Conservation (phyloP, 2,888 invertebrate genomes). For the Xestia sexstrigata region DNA sequence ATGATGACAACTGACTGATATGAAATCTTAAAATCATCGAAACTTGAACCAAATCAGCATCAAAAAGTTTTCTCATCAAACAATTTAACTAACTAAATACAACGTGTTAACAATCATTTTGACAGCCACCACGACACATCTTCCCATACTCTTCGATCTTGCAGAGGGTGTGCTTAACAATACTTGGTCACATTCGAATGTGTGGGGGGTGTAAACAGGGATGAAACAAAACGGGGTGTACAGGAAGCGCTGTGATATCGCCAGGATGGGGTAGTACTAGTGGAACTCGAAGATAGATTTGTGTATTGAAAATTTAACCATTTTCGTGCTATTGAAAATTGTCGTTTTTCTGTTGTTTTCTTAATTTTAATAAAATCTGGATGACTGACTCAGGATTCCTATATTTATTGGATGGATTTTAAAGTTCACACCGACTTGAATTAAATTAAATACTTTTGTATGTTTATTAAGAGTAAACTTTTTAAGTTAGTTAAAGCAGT, state of each 20-base stretch:
- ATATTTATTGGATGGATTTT: neutral
- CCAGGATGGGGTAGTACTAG: conserved; percentile 19
- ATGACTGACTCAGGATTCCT: neutral
- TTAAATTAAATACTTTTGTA: neutral
- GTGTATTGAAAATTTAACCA: neutral
- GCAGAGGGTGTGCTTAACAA: conserved; percentile 36
- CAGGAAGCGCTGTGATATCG: conserved; percentile 59
- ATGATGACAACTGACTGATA: neutral
- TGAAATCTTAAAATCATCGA: neutral
- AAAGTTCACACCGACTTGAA: neutral
- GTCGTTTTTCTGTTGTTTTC: neutral
- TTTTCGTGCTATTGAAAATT: neutral
- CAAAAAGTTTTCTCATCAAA: conserved; percentile 32
- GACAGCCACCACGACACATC: conserved; percentile 13
- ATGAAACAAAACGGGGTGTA: conserved; percentile 60
- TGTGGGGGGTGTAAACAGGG: conserved; percentile 29
- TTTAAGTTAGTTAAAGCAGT: neutral
- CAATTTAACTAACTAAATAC: neutral
- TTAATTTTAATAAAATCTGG: neutral
- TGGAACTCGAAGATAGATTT: conserved; percentile 43
- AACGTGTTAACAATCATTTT: neutral
- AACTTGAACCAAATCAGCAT: neutral
- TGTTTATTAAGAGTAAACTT: neutral
- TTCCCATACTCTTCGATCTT: conserved; percentile 10
- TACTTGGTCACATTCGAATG: conserved; percentile 44